phyloP scores from a whole-genome alignment of 2,888 invertebrate species.

The Ochropleura leucogaster region DNA sequence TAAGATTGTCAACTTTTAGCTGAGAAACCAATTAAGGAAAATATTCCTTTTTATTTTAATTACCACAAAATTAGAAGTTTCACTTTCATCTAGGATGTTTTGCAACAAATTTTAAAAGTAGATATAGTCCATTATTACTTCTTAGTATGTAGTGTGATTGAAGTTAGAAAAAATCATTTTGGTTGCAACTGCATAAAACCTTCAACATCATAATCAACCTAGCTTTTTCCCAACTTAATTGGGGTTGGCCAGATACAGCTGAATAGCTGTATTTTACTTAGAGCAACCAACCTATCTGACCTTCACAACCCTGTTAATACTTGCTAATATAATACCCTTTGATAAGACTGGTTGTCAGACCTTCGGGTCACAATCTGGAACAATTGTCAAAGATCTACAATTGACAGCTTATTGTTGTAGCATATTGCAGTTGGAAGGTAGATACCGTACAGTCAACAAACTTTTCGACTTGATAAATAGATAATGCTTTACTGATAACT shows the following conservation, averaged over 20 bases:
- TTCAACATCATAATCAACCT: background rate
- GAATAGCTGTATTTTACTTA: too few species aligned
- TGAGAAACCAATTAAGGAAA: slow-evolving; percentile 9
- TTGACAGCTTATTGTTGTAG: background rate
- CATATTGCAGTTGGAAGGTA: background rate
- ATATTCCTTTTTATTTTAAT: background rate
- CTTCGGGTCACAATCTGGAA: too few species aligned
- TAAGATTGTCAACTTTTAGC: background rate
- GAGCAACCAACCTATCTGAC: too few species aligned
- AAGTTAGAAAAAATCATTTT: background rate
- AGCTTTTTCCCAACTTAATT: too few species aligned
- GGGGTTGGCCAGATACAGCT: too few species aligned
- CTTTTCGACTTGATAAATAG: background rate
- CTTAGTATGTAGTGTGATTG: background rate
- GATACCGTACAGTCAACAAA: background rate
- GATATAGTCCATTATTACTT: background rate
- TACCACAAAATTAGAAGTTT: background rate
- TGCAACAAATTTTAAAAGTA: background rate
- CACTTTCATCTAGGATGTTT: background rate
- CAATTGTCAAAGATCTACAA: too few species aligned
- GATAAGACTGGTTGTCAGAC: too few species aligned
- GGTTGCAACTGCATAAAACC: background rate
- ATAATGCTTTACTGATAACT: slow-evolving; percentile 5
- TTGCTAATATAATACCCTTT: too few species aligned
- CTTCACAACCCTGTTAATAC: too few species aligned